phyloP scores from a whole-genome alignment of 2,113 vertebrate genomes.

The Calypte anna region DNA sequence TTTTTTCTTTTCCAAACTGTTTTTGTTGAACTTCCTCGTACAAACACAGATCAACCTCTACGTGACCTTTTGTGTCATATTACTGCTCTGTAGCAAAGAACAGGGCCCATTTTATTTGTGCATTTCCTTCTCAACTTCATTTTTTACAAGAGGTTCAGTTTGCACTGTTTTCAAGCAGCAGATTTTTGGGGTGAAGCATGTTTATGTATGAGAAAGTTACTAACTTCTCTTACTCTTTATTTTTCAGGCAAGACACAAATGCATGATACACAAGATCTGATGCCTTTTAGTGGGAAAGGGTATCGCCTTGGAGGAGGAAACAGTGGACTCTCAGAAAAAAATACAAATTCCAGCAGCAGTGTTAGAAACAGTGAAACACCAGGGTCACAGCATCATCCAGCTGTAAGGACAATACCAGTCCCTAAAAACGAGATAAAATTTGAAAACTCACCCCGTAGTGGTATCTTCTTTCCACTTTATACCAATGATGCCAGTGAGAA shows the following conservation, averaged over 20 bases:
- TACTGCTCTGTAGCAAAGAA: not conserved
- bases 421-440: conserved; percentile 41
- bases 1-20: not conserved
- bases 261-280: conserved; percentile 69
- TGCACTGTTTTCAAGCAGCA: not conserved
- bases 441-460: not conserved
- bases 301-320: conserved; percentile 81
- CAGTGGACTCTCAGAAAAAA: not conserved
- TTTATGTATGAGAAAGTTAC: not conserved
- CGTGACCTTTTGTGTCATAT: not conserved
- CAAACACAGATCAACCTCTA: rapidly evolving
- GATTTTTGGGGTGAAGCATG: not conserved
- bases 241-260: conserved; percentile 72
- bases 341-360: not conserved
- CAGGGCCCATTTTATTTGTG: not conserved
- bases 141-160: not conserved
- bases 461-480: not conserved
- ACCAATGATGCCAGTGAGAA: not conserved
- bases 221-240: not conserved
- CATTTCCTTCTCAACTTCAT: not conserved
- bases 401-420: not conserved
- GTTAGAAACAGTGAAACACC: not conserved
- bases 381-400: not conserved
- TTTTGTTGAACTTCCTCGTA: not conserved
- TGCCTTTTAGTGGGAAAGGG: conserved; percentile 89